Conservation (phyloP, 2,113 vertebrate genomes). For the Planiliza haematocheilus region DNA sequence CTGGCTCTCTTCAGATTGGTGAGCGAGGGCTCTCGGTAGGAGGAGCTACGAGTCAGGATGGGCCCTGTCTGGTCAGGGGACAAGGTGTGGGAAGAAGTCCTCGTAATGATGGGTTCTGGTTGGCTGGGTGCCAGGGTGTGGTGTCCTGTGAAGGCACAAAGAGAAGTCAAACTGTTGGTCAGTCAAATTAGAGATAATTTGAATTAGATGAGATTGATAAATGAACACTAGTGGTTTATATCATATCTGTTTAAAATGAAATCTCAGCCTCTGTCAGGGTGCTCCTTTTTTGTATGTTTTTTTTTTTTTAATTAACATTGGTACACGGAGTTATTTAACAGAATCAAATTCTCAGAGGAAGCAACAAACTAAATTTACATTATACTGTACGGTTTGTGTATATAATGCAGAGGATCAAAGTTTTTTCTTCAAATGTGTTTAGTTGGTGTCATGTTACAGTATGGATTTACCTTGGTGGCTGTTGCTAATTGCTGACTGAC, state of each 20-base stretch:
- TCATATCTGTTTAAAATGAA: too few species aligned
- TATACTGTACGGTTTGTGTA: too few species aligned
- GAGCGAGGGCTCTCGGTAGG: slow-evolving; percentile 85
- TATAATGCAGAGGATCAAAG: too few species aligned
- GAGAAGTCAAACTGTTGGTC: not conserved
- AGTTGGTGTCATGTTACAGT: too few species aligned
- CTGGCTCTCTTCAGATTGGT: slow-evolving; percentile 91
- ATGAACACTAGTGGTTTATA: too few species aligned
- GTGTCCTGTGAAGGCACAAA: slow-evolving; percentile 64
- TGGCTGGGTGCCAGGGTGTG: slow-evolving; percentile 84
- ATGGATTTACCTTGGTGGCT: slow-evolving; percentile 68
- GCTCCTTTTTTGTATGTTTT: too few species aligned
- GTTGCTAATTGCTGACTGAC: slow-evolving; percentile 87
- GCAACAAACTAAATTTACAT: too few species aligned
- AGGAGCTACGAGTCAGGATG: slow-evolving; percentile 85
- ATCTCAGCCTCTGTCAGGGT: too few species aligned
- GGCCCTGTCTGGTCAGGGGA: slow-evolving; percentile 55
- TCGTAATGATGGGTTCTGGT: slow-evolving; percentile 84
- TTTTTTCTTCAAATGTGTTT: too few species aligned
- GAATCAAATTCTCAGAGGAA: too few species aligned
- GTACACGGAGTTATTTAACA: too few species aligned
- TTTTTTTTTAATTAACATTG: too few species aligned
- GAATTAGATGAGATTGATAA: not conserved
- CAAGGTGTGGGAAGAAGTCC: slow-evolving; percentile 68
- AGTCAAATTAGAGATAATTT: not conserved